phyloP scores from a whole-genome alignment of 2,113 vertebrate species.

The Platysteira castanea region DNA sequence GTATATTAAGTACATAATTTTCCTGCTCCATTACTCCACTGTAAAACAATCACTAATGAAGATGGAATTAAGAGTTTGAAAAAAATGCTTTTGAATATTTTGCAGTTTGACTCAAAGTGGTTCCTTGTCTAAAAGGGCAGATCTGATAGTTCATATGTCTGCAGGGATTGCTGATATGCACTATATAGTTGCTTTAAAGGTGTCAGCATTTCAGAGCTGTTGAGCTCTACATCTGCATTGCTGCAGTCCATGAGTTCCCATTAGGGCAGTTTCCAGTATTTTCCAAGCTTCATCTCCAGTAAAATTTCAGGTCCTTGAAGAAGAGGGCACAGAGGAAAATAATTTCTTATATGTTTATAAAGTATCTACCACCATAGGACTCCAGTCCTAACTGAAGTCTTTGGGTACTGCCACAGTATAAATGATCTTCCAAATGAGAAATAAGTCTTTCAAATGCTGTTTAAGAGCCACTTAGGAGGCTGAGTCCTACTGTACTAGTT shows the following conservation, averaged over 20 bases:
- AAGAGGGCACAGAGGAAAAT: neutral
- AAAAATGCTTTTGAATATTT: neutral
- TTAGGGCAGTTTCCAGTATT: neutral
- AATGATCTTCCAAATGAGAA: neutral
- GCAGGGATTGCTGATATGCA: neutral
- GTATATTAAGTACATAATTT: neutral
- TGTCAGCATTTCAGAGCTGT: neutral
- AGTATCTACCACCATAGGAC: fast-evolving
- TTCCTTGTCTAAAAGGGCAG: neutral
- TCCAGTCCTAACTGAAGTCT: neutral
- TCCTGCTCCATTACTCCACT: neutral
- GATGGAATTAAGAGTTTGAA: neutral
- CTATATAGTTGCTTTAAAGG: neutral
- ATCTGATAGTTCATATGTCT: neutral
- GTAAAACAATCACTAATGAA: neutral
- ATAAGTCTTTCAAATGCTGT: neutral
- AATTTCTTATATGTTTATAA: neutral
- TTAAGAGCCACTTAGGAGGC: neutral
- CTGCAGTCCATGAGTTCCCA: neutral
- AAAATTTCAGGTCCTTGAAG: neutral
- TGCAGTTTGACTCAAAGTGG: neutral
- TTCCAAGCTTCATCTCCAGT: neutral
- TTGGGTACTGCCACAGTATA: neutral
- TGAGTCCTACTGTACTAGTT: neutral
- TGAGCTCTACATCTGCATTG: neutral